Conservation (phyloP, 2,888 invertebrate species). For the Hipparchia sbordonii region DNA sequence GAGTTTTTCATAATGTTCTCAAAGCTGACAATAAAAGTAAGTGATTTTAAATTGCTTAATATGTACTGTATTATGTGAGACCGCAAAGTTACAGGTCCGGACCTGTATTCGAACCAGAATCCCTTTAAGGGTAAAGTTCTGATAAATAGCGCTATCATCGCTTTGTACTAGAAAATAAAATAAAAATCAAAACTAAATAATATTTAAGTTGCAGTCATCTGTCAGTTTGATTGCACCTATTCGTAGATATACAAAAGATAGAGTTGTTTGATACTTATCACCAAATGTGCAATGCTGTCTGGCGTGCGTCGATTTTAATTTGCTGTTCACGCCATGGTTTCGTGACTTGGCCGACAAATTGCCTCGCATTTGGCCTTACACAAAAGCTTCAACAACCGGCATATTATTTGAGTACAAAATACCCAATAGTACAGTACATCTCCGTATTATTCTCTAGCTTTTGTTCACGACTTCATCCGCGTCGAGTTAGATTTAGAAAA, state of each 20-base stretch:
- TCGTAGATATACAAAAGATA: conserved; percentile 10
- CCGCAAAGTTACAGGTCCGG: too few relatives aligned
- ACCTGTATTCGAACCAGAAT: too few relatives aligned
- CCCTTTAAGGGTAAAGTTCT: too few relatives aligned
- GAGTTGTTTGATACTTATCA: conserved; percentile 16
- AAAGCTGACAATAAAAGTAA: too few relatives aligned
- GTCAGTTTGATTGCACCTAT: not conserved
- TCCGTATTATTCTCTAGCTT: not conserved
- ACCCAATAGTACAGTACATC: not conserved
- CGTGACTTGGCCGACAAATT: conserved; percentile 31
- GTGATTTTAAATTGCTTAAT: too few relatives aligned
- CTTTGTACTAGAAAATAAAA: too few relatives aligned
- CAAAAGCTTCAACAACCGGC: not conserved
- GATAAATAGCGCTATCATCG: too few relatives aligned
- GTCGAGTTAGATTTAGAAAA: too few relatives aligned
- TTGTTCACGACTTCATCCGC: too few relatives aligned
- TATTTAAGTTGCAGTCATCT: not conserved
- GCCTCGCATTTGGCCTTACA: conserved; percentile 16
- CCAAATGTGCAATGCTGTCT: conserved; percentile 17
- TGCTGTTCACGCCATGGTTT: conserved; percentile 29
- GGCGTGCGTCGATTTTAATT: conserved; percentile 28
- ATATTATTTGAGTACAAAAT: not conserved
- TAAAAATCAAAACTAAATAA: not conserved
- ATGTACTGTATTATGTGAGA: too few relatives aligned
- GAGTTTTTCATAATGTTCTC: too few relatives aligned